Conservation (phyloP, 2,113 vertebrate species). For the Poeciliopsis turrubarensis region DNA sequence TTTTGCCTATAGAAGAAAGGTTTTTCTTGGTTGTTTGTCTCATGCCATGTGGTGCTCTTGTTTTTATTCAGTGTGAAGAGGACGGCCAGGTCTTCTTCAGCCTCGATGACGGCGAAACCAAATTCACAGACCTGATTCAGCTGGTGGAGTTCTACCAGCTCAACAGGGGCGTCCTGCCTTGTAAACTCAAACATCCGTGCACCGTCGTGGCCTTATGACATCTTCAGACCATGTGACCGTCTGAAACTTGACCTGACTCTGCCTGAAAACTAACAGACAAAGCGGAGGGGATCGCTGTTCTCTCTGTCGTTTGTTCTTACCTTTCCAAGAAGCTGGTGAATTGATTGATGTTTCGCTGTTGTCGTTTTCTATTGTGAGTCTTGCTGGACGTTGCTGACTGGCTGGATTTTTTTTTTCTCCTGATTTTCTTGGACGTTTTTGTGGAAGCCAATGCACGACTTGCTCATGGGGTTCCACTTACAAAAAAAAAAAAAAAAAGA, state of each 20-base stretch:
- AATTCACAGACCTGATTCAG: constrained; percentile 98
- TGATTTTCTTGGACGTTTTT: constrained; percentile 44
- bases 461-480: constrained; percentile 5
- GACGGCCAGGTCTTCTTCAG: constrained; percentile 96
- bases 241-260: constrained; percentile 70
- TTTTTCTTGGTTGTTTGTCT: background rate
- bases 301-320: constrained; percentile 50
- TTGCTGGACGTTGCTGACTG: constrained; percentile 53
- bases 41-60: constrained; percentile 3
- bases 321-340: constrained; percentile 70
- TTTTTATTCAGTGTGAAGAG: constrained; percentile 86
- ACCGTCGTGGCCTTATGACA: constrained; percentile 98
- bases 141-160: constrained; percentile 99
- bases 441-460: constrained; percentile 43
- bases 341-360: constrained; percentile 56
- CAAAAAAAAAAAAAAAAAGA: constrained; percentile 2
- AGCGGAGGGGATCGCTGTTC: constrained; percentile 36
- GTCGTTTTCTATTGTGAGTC: constrained; percentile 50
- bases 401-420: constrained; percentile 27
- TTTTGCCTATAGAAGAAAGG: background rate
- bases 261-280: constrained; percentile 61
- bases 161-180: constrained; percentile 97
- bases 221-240: constrained; percentile 50
- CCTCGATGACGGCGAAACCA: constrained; percentile 96
- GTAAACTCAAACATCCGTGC: constrained; percentile 98